Evolutionary conservation across 2,888 invertebrate species (phyloP).

Genomic region (Ectemnius cavifrons): DNA sequence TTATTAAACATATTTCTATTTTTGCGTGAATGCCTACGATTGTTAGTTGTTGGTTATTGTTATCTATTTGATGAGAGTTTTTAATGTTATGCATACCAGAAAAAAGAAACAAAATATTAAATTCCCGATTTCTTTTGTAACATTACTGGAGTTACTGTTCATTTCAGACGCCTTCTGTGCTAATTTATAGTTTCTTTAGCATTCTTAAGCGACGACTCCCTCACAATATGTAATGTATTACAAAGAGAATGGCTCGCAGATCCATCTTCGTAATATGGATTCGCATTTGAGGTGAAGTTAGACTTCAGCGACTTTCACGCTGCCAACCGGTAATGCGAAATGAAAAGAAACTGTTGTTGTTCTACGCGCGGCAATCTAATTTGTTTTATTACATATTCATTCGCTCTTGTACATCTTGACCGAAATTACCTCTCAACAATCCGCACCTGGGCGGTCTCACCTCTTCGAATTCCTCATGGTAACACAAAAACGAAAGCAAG

Average conservation of each 20-base stretch:
- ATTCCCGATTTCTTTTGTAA: slow-evolving; percentile 60
- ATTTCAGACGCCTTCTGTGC: slow-evolving; percentile 53
- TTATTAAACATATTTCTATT: slow-evolving; percentile 73
- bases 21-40: slow-evolving; percentile 76
- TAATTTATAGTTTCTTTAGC: slow-evolving; percentile 28
- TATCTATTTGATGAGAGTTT: slow-evolving; percentile 76
- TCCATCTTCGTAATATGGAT: too few species aligned
- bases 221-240: slow-evolving; percentile 21
- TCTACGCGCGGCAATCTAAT: too few species aligned
- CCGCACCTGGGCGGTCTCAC: slow-evolving; percentile 53
- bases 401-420: slow-evolving; percentile 46
- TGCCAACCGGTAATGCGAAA: slow-evolving; percentile 11
- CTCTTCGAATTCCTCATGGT: slow-evolving; percentile 61
- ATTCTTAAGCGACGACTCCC: slow-evolving; percentile 32
- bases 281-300: too few species aligned
- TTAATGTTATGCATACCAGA: slow-evolving; percentile 73
- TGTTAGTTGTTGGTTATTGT: slow-evolving; percentile 77
- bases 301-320: background rate
- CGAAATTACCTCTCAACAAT: slow-evolving; percentile 64
- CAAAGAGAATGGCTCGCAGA: background rate
- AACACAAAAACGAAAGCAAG: slow-evolving; percentile 37
- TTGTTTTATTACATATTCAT: too few species aligned
- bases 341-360: background rate
- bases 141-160: slow-evolving; percentile 55
- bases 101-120: slow-evolving; percentile 62